These are phyloP conservation scores for Charina bottae DNA, from an alignment of 2,113 vertebrate genomes.

Conservation along the genomic window DNA sequence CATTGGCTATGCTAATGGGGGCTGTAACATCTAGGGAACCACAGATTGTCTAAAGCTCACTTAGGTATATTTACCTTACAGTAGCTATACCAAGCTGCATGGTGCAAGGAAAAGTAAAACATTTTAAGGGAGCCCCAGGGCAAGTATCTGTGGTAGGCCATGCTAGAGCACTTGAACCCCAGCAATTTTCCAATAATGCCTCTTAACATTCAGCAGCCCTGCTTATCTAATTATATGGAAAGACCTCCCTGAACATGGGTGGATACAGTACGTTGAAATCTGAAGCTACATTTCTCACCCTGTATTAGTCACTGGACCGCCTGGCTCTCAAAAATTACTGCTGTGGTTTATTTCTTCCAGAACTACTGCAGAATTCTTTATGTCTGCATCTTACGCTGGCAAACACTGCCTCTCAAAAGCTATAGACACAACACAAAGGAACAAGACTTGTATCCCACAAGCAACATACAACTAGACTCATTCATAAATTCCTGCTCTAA, in stretches of 20 bases:
- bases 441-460: constrained; percentile 65
- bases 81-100: background rate
- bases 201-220: background rate
- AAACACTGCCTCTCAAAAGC: constrained; percentile 24
- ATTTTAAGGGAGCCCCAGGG: background rate
- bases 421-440: constrained; percentile 68
- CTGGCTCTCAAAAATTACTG: background rate
- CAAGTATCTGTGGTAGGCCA: background rate
- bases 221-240: constrained; percentile 5
- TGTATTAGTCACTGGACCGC: background rate
- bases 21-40: background rate
- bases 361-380: background rate
- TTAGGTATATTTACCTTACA: background rate
- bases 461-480: constrained; percentile 51
- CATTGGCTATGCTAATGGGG: too few relatives aligned
- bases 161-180: background rate
- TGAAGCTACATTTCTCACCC: background rate
- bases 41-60: background rate
- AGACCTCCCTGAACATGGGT: background rate
- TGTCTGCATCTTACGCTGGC: constrained; percentile 9
- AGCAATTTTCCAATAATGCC: background rate
- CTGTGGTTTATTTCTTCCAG: constrained; percentile 11
- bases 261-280: background rate
- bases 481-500: constrained; percentile 57
- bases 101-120: background rate